These are phyloP conservation scores for rat (Rattus norvegicus) DNA, from an alignment of 2,113 vertebrate genomes.

Conservation along the genomic window DNA sequence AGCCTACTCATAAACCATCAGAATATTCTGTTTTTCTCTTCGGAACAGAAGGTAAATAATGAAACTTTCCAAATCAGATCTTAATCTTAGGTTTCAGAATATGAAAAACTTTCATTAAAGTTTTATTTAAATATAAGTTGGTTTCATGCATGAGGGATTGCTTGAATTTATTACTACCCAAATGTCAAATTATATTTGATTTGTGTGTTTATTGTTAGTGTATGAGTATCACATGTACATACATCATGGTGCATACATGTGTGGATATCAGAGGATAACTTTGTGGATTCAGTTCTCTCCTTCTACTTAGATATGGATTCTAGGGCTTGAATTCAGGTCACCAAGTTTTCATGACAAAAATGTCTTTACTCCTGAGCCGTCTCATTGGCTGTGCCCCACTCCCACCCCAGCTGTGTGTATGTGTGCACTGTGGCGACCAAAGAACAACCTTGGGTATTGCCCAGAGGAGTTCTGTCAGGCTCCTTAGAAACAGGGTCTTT, in stretches of 20 bases:
- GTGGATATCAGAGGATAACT: background rate
- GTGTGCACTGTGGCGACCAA: background rate
- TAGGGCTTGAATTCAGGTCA: background rate
- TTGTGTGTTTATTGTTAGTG: background rate
- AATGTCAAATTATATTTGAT: background rate
- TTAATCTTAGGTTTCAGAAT: conserved; percentile 40
- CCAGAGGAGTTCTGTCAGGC: background rate
- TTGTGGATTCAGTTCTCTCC: background rate
- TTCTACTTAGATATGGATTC: background rate
- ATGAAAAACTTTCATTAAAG: conserved; percentile 18
- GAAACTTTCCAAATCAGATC: background rate
- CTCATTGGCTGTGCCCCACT: background rate
- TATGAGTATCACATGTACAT: background rate
- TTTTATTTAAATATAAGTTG: conserved; percentile 29
- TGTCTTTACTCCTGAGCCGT: background rate
- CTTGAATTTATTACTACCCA: conserved; percentile 13
- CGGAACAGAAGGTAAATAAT: background rate
- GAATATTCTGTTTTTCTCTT: conserved; percentile 24
- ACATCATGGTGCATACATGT: too few species aligned
- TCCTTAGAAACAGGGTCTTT: background rate
- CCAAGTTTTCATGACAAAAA: too few species aligned
- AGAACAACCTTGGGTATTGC: background rate
- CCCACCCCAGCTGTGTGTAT: background rate
- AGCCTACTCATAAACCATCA: background rate
- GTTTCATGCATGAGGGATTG: background rate